phyloP scores from a whole-genome alignment of 2,113 vertebrate species.

The Propithecus coquereli region DNA sequence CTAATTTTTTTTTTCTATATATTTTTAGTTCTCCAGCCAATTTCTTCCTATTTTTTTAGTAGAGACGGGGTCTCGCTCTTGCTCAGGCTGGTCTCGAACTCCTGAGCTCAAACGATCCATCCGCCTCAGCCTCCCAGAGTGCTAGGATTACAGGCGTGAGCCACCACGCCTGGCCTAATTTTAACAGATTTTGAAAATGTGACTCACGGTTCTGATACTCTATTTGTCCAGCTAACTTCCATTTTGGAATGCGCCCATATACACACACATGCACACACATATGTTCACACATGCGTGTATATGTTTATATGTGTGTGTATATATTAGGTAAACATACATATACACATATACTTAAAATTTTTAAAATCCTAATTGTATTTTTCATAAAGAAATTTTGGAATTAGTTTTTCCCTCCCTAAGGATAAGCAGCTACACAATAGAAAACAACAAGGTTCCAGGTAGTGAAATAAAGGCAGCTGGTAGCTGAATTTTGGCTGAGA shows the following conservation, averaged over 20 bases:
- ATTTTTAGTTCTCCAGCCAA: no score
- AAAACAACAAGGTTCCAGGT: neutral
- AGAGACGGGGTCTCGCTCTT: no score
- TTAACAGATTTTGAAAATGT: slow-evolving; percentile 32
- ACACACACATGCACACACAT: neutral
- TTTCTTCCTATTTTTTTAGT: no score
- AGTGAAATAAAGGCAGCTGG: neutral
- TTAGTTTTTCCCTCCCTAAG: neutral
- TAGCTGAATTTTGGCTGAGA: neutral
- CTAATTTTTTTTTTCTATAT: no score
- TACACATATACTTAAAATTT: neutral
- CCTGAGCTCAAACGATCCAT: no score
- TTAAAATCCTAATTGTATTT: neutral
- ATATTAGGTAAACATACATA: neutral
- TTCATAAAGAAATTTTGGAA: neutral
- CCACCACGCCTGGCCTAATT: no score
- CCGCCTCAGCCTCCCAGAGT: no score
- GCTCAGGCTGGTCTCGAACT: no score
- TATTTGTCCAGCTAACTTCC: neutral
- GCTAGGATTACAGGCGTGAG: no score
- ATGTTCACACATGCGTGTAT: neutral
- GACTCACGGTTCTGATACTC: neutral
- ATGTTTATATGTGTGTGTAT: neutral
- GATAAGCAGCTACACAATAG: neutral
- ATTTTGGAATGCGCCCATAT: neutral